These are phyloP conservation scores for Acrobasis consociella DNA, from an alignment of 2,888 invertebrate species.

Conservation along the genomic window DNA sequence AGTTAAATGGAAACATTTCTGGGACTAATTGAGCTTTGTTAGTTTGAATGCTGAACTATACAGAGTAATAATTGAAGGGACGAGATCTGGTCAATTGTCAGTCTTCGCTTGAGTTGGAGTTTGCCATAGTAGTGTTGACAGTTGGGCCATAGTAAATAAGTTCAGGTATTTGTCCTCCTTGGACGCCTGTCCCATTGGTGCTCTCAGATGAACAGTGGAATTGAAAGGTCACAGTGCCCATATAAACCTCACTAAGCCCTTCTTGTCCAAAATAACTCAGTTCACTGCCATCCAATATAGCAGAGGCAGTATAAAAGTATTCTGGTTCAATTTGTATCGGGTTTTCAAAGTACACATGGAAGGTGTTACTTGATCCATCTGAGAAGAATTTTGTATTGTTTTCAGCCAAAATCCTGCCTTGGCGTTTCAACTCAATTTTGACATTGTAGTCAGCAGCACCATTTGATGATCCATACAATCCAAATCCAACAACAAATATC, in stretches of 20 bases:
- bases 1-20: conserved; percentile 28
- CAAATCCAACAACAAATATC: conserved; percentile 97
- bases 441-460: conserved; percentile 97
- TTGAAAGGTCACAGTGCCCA: conserved; percentile 97
- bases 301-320: conserved; percentile 97
- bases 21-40: conserved; percentile 33
- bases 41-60: conserved; percentile 43
- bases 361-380: conserved; percentile 97
- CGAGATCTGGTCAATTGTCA: conserved; percentile 65
- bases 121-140: conserved; percentile 66
- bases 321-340: conserved; percentile 96
- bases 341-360: conserved; percentile 91
- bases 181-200: conserved; percentile 98
- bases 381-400: conserved; percentile 97
- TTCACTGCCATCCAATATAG: conserved; percentile 95
- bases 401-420: conserved; percentile 94
- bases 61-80: conserved; percentile 61
- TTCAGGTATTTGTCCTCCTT: conserved; percentile 98
- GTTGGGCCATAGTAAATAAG: conserved; percentile 96
- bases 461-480: conserved; percentile 97
- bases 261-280: conserved; percentile 98
- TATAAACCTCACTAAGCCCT: conserved; percentile 96
- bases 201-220: conserved; percentile 98
- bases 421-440: conserved; percentile 95
- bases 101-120: conserved; percentile 74